Percentiles rank a stretch among this genome's conserved stretches.
Conservation (phyloP, 23 tunicate species). For the Halocynthia aurantium region DNA sequence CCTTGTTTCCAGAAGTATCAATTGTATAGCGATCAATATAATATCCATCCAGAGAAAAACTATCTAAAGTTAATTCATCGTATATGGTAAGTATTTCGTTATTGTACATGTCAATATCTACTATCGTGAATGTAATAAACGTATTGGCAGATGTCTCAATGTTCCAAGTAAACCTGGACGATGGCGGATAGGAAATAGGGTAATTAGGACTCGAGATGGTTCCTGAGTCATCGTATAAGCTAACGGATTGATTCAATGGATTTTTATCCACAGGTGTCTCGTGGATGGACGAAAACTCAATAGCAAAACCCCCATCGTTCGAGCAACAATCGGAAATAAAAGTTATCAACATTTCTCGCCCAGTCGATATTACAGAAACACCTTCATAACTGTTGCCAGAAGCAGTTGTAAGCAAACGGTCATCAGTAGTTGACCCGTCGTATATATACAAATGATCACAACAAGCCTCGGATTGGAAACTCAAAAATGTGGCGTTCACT, state of each 20-base stretch:
- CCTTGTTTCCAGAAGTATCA: too few relatives aligned
- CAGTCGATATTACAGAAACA: neutral
- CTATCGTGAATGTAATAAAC: neutral
- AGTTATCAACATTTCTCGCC: neutral
- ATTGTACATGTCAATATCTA: neutral
- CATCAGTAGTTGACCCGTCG: neutral
- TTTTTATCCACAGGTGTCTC: neutral
- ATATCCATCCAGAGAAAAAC: too few relatives aligned
- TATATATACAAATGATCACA: slow-evolving; percentile 21
- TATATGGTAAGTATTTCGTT: neutral
- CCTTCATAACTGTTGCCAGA: neutral
- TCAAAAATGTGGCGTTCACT: neutral
- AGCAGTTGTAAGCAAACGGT: neutral
- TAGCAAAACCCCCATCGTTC: slow-evolving; percentile 11
- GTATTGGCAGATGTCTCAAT: neutral
- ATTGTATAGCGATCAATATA: too few relatives aligned
- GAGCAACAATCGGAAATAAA: neutral
- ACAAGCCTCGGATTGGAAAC: slow-evolving; percentile 5
- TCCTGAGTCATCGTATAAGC: neutral
- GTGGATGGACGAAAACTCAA: neutral
- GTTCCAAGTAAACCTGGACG: neutral
- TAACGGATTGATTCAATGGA: neutral
- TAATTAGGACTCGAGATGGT: neutral
- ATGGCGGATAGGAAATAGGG: slow-evolving; percentile 10
- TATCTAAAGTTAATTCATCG: neutral